Conservation (phyloP, 2,888 invertebrate species). For the Nemoura dubitans region DNA sequence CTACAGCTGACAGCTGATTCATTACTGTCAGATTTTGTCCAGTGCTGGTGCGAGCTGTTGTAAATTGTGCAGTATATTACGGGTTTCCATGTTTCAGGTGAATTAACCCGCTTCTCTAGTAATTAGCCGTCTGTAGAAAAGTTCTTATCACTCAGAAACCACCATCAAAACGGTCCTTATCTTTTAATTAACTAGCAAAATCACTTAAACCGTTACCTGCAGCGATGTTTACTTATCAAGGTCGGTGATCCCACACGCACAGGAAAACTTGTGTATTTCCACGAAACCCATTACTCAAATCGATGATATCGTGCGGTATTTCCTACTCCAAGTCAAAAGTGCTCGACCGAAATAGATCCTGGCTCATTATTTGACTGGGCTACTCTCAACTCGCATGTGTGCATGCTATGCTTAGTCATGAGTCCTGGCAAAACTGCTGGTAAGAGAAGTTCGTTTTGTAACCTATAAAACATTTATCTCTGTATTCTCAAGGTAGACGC, state of each 20-base stretch:
- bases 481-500: too few relatives aligned
- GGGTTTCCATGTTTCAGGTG: not conserved
- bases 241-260: slow-evolving; percentile 12
- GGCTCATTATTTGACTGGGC: slow-evolving; percentile 1
- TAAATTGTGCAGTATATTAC: not conserved
- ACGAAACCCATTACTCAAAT: not conserved
- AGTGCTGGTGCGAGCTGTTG: not conserved
- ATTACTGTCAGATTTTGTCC: not conserved
- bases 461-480: not conserved
- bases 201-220: not conserved
- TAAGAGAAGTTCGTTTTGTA: not conserved
- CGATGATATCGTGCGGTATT: not conserved
- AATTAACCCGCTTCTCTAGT: not conserved
- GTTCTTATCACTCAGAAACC: not conserved
- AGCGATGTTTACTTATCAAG: not conserved
- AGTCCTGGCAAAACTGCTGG: not conserved
- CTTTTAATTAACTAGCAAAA: not conserved
- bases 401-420: not conserved
- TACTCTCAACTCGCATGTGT: not conserved
- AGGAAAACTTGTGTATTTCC: not conserved
- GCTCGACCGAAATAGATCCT: not conserved
- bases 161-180: not conserved
- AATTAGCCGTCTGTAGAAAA: not conserved
- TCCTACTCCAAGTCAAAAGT: not conserved
- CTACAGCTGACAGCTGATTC: not conserved